These are phyloP conservation scores for Spea hammondii DNA, from an alignment of 2,797 vertebrate genomes.

Conservation along the genomic window DNA sequence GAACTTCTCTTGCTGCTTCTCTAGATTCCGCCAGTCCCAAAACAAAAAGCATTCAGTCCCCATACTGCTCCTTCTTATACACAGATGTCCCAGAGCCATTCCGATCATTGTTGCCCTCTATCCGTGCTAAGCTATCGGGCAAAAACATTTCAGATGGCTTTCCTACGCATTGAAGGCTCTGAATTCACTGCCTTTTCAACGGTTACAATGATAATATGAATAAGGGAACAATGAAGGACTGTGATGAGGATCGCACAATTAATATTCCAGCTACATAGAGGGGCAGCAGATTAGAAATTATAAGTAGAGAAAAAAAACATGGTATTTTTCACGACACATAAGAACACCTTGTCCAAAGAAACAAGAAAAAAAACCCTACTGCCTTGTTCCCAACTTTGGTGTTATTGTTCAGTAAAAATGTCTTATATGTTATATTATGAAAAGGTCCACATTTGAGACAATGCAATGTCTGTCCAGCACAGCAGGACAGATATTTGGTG, in stretches of 20 bases:
- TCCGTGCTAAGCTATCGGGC: slow-evolving; percentile 70
- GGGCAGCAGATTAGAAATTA: slow-evolving; percentile 1
- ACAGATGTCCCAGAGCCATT: slow-evolving; percentile 78
- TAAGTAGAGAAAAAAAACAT: neutral
- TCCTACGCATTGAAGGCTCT: slow-evolving; percentile 82
- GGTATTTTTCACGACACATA: neutral
- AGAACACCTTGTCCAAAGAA: neutral
- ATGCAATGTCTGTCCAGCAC: no score
- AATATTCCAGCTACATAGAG: slow-evolving; percentile 64
- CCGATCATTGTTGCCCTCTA: slow-evolving; percentile 89
- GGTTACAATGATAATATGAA: slow-evolving; percentile 77
- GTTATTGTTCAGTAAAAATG: no score
- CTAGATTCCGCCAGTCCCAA: slow-evolving; percentile 63
- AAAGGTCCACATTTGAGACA: no score
- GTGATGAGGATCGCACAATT: slow-evolving; percentile 66
- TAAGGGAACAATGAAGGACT: slow-evolving; percentile 81
- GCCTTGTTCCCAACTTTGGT: no score
- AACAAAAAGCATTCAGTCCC: slow-evolving; percentile 71
- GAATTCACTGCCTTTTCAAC: slow-evolving; percentile 86
- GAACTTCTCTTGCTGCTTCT: slow-evolving; percentile 54
- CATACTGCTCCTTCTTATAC: slow-evolving; percentile 69
- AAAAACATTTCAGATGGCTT: slow-evolving; percentile 84
- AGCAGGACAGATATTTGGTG: no score
- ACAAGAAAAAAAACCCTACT: no score
- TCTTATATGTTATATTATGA: no score